Conservation (phyloP, 2,888 invertebrate genomes). For the Orchestes rusci region DNA sequence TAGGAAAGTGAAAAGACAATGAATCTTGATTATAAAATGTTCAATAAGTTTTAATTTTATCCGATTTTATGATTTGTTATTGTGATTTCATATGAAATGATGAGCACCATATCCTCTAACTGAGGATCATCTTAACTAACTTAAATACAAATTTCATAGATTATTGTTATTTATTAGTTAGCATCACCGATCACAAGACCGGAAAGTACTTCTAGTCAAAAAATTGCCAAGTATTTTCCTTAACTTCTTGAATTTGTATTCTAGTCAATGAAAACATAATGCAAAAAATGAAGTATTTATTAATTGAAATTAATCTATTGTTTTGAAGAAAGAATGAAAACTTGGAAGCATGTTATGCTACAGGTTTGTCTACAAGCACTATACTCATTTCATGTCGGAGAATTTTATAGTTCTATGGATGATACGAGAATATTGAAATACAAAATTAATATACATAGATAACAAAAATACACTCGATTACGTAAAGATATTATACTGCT, state of each 20-base stretch:
- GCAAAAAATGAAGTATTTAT: background rate
- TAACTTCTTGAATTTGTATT: conserved; percentile 32
- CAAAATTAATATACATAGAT: conserved; percentile 15
- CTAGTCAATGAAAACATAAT: conserved; percentile 31
- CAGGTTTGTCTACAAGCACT: too few species aligned
- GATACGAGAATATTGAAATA: conserved; percentile 6
- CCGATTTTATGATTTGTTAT: background rate
- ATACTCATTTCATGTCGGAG: too few species aligned
- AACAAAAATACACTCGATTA: conserved; percentile 20
- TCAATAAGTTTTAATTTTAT: background rate
- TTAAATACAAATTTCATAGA: too few species aligned
- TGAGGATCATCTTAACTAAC: too few species aligned
- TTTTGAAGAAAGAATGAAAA: background rate
- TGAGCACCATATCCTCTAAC: background rate
- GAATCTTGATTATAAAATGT: background rate
- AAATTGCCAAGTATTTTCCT: conserved; percentile 32
- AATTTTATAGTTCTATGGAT: too few species aligned
- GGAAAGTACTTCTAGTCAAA: conserved; percentile 20
- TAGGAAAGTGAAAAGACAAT: conserved; percentile 19
- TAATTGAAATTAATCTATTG: too few species aligned
- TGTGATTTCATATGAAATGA: background rate
- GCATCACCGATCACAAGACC: too few species aligned
- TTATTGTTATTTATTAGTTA: too few species aligned
- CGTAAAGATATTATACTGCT: conserved; percentile 35
- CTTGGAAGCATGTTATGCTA: too few species aligned